A percentile compares a stretch with the other conserved stretches of the same genome.
Evolutionary conservation across 2,888 invertebrate species (phyloP).

Genomic region (Biston betularia): DNA sequence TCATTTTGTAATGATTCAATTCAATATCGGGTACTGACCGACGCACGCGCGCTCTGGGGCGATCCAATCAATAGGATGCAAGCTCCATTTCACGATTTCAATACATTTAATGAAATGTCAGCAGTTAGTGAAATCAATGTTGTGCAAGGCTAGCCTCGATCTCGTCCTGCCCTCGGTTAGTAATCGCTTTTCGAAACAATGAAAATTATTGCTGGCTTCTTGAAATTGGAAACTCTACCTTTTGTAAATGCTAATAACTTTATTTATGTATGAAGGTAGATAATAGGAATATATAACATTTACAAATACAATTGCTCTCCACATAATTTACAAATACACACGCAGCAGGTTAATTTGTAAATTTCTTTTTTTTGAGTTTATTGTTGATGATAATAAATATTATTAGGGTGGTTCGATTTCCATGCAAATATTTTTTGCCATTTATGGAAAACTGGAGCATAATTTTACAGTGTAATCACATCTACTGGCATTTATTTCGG

Average conservation of each 20-base stretch:
- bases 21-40: slow-evolving; percentile 71
- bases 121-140: slow-evolving; percentile 79
- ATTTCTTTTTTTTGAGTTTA: too few relatives aligned
- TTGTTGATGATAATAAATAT: too few relatives aligned
- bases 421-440: too few relatives aligned
- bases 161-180: slow-evolving; percentile 54
- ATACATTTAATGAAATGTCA: slow-evolving; percentile 85
- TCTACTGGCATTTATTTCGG: too few relatives aligned
- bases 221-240: slow-evolving; percentile 26
- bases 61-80: slow-evolving; percentile 82
- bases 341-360: too few relatives aligned
- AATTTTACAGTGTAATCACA: too few relatives aligned
- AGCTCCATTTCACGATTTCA: slow-evolving; percentile 83
- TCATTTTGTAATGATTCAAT: slow-evolving; percentile 47
- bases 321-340: too few relatives aligned
- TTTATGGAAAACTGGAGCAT: too few relatives aligned
- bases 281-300: not conserved
- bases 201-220: slow-evolving; percentile 27
- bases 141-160: slow-evolving; percentile 67
- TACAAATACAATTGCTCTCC: not conserved
- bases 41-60: slow-evolving; percentile 67
- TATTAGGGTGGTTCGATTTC: too few relatives aligned
- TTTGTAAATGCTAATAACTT: slow-evolving; percentile 6
- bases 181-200: slow-evolving; percentile 35
- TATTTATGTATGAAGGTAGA: not conserved